A percentile compares a stretch with the other conserved stretches of the same genome.
phyloP scores from a whole-genome alignment of 2,797 vertebrate species.

The Onychomys leucogaster region DNA sequence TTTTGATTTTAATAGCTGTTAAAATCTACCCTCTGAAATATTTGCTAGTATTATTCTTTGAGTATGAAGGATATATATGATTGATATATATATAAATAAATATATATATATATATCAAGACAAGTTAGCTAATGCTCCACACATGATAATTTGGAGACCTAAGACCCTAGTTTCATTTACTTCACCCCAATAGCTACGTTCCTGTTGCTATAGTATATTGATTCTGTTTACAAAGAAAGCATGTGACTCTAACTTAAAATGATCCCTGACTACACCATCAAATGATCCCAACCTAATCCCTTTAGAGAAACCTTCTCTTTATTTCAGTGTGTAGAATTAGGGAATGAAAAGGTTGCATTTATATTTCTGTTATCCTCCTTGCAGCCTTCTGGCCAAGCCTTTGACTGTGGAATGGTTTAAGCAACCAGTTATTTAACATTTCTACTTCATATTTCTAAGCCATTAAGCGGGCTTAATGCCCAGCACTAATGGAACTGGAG shows the following conservation, averaged over 20 bases:
- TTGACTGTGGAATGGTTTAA: background rate
- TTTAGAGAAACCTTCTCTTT: background rate
- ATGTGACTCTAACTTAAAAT: background rate
- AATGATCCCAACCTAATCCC: background rate
- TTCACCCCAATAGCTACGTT: background rate
- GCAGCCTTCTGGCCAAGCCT: background rate
- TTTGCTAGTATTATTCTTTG: background rate
- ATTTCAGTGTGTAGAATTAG: background rate
- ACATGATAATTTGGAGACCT: slow-evolving; percentile 7
- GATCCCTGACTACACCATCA: background rate
- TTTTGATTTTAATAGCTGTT: slow-evolving; percentile 2
- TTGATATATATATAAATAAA: too few relatives aligned
- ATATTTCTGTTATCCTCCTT: background rate
- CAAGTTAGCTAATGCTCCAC: background rate
- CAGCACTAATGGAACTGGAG: background rate
- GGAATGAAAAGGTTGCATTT: background rate
- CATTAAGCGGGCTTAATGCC: background rate
- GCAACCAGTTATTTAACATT: background rate
- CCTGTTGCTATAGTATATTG: background rate
- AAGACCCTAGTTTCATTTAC: background rate
- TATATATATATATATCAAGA: background rate
- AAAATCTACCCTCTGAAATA: background rate
- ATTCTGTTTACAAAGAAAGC: background rate
- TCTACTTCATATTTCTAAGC: background rate
- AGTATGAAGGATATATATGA: background rate